Percentiles rank a stretch among this genome's conserved stretches.
Evolutionary conservation across 2,797 vertebrate species (phyloP).

Genomic region (Melanitta fusca): DNA sequence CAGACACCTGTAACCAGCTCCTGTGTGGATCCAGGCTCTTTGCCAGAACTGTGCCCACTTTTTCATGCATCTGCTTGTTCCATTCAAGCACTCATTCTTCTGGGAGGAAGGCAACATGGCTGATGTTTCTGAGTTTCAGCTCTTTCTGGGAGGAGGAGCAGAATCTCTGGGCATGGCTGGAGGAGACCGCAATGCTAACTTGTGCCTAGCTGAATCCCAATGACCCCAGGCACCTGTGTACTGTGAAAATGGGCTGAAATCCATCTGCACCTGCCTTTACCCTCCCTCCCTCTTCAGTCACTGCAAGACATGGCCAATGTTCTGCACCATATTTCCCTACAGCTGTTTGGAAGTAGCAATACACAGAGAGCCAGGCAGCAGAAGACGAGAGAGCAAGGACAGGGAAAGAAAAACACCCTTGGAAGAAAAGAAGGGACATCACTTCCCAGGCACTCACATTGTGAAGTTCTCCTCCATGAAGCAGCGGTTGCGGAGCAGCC

Average conservation of each 20-base stretch:
- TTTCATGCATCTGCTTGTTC: not conserved
- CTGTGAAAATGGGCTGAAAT: not conserved
- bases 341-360: not conserved
- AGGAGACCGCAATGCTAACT: not conserved
- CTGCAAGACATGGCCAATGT: accelerated
- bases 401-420: not conserved
- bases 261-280: not conserved
- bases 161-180: not conserved
- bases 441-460: conserved; percentile 84
- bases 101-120: not conserved
- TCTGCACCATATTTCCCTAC: accelerated
- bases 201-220: not conserved
- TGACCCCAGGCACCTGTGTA: not conserved
- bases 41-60: not conserved
- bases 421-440: not conserved
- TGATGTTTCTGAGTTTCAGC: not conserved
- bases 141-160: not conserved
- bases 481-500: conserved; percentile 93
- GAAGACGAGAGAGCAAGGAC: not conserved
- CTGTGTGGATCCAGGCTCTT: not conserved
- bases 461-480: conserved; percentile 94
- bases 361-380: not conserved
- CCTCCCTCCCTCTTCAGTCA: not conserved
- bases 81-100: not conserved
- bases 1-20: not conserved